Conservation (phyloP, 2,797 vertebrate species). For the Thamnophis elegans region DNA sequence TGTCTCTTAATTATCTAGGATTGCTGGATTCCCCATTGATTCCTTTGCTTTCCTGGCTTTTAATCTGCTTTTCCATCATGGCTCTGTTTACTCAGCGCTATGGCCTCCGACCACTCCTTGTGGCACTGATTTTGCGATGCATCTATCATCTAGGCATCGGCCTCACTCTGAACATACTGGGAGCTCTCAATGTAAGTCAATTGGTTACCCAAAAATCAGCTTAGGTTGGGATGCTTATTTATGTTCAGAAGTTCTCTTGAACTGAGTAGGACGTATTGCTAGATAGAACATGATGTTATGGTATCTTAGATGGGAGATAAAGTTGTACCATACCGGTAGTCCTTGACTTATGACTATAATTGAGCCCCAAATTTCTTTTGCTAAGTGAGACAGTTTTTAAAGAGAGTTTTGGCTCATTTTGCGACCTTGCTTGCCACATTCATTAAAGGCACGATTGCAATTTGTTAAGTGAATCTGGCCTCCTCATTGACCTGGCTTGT, state of each 20-base stretch:
- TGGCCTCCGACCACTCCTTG: conserved; percentile 85
- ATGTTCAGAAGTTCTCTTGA: neutral
- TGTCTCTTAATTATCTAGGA: conserved; percentile 61
- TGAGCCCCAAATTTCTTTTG: neutral
- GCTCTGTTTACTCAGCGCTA: conserved; percentile 87
- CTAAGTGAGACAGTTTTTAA: neutral
- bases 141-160: conserved; percentile 95
- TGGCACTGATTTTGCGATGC: conserved; percentile 87
- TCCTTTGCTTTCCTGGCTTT: conserved; percentile 88
- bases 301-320: neutral
- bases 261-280: neutral
- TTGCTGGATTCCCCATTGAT: conserved; percentile 86
- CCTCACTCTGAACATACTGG: conserved; percentile 89
- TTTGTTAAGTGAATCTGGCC: neutral
- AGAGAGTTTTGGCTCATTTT: neutral
- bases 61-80: conserved; percentile 86
- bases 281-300: neutral
- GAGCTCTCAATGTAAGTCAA: conserved; percentile 87
- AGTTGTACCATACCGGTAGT: neutral
- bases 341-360: neutral
- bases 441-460: neutral
- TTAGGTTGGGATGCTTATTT: neutral
- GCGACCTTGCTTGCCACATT: neutral
- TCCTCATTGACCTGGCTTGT: neutral
- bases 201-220: accelerated